Evolutionary conservation across 2,113 vertebrate species (phyloP).

Genomic region (Neomonachus schauinslandi): DNA sequence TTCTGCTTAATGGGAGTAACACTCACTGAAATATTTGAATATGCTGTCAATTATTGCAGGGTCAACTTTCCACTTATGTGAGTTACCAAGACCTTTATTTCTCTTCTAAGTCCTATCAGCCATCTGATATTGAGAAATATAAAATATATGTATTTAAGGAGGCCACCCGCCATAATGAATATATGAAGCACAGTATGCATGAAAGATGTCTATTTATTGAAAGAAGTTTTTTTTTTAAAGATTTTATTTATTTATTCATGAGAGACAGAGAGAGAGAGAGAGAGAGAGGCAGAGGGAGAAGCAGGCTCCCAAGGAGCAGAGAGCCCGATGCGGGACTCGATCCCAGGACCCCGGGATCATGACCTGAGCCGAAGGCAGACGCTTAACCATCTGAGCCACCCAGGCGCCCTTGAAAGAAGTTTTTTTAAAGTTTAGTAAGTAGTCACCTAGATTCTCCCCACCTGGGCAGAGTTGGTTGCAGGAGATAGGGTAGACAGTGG

Average conservation of each 20-base stretch:
- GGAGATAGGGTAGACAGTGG: neutral
- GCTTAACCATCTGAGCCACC: no score
- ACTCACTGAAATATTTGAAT: neutral
- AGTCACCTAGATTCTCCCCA: neutral
- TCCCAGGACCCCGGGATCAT: no score
- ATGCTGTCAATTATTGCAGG: neutral
- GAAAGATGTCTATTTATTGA: conserved; percentile 4
- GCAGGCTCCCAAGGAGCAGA: no score
- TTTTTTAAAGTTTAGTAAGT: neutral
- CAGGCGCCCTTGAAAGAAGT: neutral
- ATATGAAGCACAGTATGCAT: neutral
- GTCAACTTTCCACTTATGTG: neutral
- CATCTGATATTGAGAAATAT: neutral
- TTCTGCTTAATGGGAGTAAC: neutral
- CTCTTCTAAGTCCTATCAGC: neutral
- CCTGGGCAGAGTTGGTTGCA: neutral
- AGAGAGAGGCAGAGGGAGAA: no score
- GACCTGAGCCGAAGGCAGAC: no score
- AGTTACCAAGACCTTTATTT: neutral
- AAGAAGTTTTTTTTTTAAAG: neutral
- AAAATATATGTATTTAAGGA: neutral
- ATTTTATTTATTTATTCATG: no score
- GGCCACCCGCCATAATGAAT: neutral
- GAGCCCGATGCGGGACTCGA: no score
- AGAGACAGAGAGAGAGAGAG: no score